Base-by-base conservation (phyloP, 2,113 vertebrate genomes). In the Nycticryphes semicollaris region DNA sequence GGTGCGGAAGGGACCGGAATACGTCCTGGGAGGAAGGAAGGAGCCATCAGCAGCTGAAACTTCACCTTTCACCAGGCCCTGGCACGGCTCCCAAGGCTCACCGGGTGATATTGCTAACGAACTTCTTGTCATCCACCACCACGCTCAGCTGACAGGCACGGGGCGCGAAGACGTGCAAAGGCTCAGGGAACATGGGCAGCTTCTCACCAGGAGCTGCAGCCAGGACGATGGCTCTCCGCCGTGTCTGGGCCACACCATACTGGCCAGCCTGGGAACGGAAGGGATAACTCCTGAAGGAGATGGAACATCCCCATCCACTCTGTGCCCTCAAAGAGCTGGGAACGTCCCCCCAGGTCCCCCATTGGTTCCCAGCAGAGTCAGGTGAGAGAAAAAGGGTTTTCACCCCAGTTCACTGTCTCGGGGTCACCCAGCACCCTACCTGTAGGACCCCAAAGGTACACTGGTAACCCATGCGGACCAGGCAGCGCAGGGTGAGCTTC, bases 401-500 rank as follows among this genome's bases (percentile, higher is more conserved):
- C 19, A 9, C 18, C 25, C 25, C 1, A 0, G 22, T 51, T 27
- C 18, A 23, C 2, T 1, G 3, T 10, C 87, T 24, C 1, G 2
- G 21, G 43, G 81, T 37, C 25, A 14, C 59, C 30, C 69, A 28
- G 5, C 18, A 3, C 59, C 62, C 64, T 73, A 99, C 99, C 99
- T 99, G 99, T 39, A 99, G 97, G 37, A 99, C 99, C 6, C 99
- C 99, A 2, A 99, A 99, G 7, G 99, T 99, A 91, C 99, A 99
- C 98, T 99, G 99, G 95, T 99, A 99, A 15, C 99, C 99, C 99
- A 99, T 99, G 69, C 98, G 98, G 79, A 99, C 99, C 0, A 99
- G 98, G 96, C 99, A 99, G 85, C 99, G 98, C 35, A 99, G 91
- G 0, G 99, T 99, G 75, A 99, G 98, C 97, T 99, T 99, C 22